phyloP scores from a whole-genome alignment of 2,797 vertebrate genomes.

The Rachycentron canadum region DNA sequence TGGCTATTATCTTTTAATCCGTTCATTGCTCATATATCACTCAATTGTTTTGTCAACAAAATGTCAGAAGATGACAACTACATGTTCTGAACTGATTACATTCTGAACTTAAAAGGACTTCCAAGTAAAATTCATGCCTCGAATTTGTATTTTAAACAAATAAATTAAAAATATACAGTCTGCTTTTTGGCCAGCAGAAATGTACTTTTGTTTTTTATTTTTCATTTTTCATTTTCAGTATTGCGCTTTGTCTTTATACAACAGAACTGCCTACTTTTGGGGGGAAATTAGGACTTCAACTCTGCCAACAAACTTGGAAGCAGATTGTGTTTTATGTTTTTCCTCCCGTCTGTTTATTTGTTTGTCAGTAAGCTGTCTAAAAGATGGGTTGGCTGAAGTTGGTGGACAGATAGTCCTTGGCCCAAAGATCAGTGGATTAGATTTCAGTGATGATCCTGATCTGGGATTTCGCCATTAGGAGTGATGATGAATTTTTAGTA shows the following conservation, averaged over 20 bases:
- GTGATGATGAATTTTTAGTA: constrained; percentile 53
- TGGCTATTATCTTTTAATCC: background rate
- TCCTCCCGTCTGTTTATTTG: constrained; percentile 69
- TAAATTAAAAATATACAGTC: background rate
- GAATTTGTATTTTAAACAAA: constrained; percentile 1
- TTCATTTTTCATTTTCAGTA: background rate
- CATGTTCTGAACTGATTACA: too few relatives aligned
- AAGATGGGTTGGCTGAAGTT: constrained; percentile 60
- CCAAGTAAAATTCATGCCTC: background rate
- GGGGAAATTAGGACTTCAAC: constrained; percentile 52
- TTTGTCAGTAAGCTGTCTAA: constrained; percentile 67
- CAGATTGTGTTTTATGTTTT: constrained; percentile 60
- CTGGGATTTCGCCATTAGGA: constrained; percentile 73
- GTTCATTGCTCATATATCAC: background rate
- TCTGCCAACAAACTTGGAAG: constrained; percentile 72
- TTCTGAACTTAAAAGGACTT: too few relatives aligned
- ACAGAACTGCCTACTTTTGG: constrained; percentile 29
- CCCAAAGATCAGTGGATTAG: constrained; percentile 73
- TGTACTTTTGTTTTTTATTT: constrained; percentile 15
- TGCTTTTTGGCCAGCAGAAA: constrained; percentile 7
- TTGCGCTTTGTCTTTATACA: constrained; percentile 6
- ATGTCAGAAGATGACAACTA: too few relatives aligned
- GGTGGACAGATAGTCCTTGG: constrained; percentile 72
- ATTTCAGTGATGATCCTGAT: constrained; percentile 69
- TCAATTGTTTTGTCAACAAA: background rate